phyloP scores from a whole-genome alignment of 1,140 invertebrate species.

The Aphaenogaster floridana region DNA sequence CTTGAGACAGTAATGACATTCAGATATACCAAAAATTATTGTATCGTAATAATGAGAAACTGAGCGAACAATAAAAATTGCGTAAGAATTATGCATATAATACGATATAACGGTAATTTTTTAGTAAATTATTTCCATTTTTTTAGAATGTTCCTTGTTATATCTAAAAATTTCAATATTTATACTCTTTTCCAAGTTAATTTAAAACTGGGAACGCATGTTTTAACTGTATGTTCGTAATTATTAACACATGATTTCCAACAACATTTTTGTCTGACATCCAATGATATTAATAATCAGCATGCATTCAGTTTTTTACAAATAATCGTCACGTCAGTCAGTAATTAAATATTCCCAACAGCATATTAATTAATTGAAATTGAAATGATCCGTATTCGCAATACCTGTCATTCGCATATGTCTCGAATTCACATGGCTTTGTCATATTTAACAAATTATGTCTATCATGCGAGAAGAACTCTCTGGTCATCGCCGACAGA shows the following conservation, averaged over 20 bases:
- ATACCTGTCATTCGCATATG: constrained; percentile 35
- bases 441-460: constrained; percentile 45
- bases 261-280: background rate
- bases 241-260: background rate
- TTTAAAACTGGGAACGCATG: background rate
- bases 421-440: constrained; percentile 19
- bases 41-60: background rate
- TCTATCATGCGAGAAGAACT: constrained; percentile 8
- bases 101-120: background rate
- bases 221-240: background rate
- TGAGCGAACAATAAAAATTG: background rate
- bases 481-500: background rate
- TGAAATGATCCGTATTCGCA: constrained; percentile 8
- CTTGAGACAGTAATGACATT: background rate
- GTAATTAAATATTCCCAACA: constrained; percentile 6
- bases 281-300: constrained; percentile 15
- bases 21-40: background rate
- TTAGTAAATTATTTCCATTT: background rate
- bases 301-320: background rate
- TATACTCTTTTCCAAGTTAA: constrained; percentile 12
- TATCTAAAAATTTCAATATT: background rate
- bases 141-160: background rate
- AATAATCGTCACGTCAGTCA: constrained; percentile 23
- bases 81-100: background rate
- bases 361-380: constrained; percentile 37